A percentile compares a stretch with the other conserved stretches of the same genome.
phyloP scores from a whole-genome alignment of 2,888 invertebrate genomes.

The Lasioglossum vierecki region DNA sequence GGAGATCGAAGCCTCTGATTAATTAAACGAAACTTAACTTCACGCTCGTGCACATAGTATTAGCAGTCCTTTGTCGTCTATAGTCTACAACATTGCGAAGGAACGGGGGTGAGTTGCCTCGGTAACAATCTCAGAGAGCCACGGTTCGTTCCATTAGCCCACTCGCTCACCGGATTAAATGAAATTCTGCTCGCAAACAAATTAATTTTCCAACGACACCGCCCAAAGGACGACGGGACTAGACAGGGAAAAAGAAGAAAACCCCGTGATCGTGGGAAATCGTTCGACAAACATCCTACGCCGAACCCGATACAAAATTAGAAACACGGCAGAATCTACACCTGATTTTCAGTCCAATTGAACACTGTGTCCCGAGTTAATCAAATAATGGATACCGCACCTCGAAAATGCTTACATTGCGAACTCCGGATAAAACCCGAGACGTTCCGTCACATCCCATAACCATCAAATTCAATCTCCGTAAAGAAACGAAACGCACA shows the following conservation, averaged over 20 bases:
- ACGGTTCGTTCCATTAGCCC: constrained; percentile 53
- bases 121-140: constrained; percentile 50
- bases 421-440: background rate
- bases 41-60: background rate
- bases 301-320: background rate
- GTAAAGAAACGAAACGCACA: background rate
- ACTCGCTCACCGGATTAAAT: constrained; percentile 58
- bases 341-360: constrained; percentile 11
- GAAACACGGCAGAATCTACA: background rate
- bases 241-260: background rate
- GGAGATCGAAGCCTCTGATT: background rate
- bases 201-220: constrained; percentile 55
- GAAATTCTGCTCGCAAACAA: constrained; percentile 59
- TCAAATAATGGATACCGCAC: constrained; percentile 1
- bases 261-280: background rate
- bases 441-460: background rate
- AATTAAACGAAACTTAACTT: background rate
- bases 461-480: background rate
- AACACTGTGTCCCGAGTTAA: background rate
- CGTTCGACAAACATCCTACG: background rate
- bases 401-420: background rate
- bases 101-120: background rate
- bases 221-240: background rate
- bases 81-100: background rate
- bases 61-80: background rate